Conservation (phyloP, 1,140 invertebrate species). For the Melitaea cinxia region DNA sequence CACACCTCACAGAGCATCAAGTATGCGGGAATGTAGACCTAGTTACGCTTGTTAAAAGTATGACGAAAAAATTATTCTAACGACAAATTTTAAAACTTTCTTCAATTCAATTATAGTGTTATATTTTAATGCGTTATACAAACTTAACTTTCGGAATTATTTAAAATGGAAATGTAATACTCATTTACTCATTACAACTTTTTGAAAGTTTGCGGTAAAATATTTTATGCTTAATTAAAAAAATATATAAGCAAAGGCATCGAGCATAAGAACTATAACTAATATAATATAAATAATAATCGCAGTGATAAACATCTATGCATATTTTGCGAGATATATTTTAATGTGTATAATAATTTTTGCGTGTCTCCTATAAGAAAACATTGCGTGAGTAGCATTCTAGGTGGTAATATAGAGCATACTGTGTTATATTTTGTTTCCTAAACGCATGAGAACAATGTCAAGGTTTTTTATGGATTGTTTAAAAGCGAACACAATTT, state of each 20-base stretch:
- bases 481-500: conserved; percentile 16
- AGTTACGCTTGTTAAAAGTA: conserved; percentile 1
- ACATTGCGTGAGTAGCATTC: neutral
- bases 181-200: neutral
- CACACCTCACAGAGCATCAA: conserved; percentile 33
- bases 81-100: neutral
- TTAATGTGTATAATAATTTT: neutral
- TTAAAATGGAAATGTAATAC: neutral
- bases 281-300: neutral
- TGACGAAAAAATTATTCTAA: neutral
- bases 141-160: neutral
- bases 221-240: neutral
- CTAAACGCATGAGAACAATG: neutral
- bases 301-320: neutral
- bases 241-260: neutral
- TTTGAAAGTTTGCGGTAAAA: neutral
- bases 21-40: conserved; percentile 15
- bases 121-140: neutral
- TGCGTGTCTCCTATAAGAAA: neutral
- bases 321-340: neutral
- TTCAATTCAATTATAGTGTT: neutral
- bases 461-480: neutral
- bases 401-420: neutral
- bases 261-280: neutral
- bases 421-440: neutral